A percentile compares a stretch with the other conserved stretches of the same genome.
Conservation (phyloP, 2,113 vertebrate genomes). For the Gallinago undulata region DNA sequence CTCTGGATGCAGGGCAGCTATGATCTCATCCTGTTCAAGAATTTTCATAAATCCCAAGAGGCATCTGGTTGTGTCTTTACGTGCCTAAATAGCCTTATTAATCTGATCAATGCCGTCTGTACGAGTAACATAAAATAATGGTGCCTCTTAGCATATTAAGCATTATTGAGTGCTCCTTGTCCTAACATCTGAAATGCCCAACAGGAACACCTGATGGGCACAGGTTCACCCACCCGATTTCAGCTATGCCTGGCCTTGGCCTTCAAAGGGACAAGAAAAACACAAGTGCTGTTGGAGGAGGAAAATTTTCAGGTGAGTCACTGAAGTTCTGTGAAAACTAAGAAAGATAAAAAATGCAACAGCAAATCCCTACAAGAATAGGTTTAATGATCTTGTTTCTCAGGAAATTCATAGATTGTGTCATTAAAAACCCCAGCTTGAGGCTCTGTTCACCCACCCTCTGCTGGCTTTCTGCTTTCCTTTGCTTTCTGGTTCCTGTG, state of each 20-base stretch:
- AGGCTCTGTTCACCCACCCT: not conserved
- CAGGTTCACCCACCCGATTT: not conserved
- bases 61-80: not conserved
- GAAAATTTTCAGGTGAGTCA: not conserved
- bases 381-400: conserved; percentile 16
- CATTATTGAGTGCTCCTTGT: not conserved
- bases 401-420: not conserved
- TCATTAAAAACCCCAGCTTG: not conserved
- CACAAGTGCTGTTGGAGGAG: not conserved
- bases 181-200: not conserved
- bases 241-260: not conserved
- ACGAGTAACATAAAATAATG: not conserved
- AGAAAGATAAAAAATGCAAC: not conserved
- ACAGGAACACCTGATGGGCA: not conserved
- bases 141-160: not conserved
- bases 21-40: not conserved
- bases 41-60: not conserved
- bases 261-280: not conserved
- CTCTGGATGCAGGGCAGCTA: not conserved
- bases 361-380: not conserved
- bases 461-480: not conserved
- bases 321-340: not conserved
- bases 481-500: not conserved
- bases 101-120: not conserved
- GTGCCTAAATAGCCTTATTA: not conserved